Evolutionary conservation across 2,797 vertebrate genomes (phyloP), one percentile per base, ranked within the genome.

Genomic region (Anomalospiza imberbis): DNA sequence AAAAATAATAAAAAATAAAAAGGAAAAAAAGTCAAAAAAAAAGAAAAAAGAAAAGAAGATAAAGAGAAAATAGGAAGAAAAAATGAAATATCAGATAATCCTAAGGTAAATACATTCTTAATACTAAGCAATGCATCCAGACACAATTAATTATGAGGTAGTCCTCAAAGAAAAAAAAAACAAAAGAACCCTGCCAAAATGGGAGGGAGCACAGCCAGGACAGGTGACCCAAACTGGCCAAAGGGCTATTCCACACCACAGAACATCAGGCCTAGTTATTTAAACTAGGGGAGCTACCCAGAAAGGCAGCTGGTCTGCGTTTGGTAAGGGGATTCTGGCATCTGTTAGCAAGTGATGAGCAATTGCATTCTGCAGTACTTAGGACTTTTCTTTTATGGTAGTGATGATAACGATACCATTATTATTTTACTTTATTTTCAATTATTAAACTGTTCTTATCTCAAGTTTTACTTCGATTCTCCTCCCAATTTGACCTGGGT

Each of bases 1-100:
- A 3, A 26, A 7, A 32, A 28, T 12, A 16, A 12, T 4, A 2
- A 3, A 2, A 19, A 21, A n/a, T n/a, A n/a, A n/a, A 32, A 32
- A 24, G 4, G 3, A 18, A 10, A 10, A 13, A 51, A 34, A 47
- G n/a, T n/a, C n/a, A n/a, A n/a, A n/a, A 40, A 29, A 62, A 50
- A 32, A 6, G 1, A 8, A 19, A 62, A 8, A 14, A 13, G 1
- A 42, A 34, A 25, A 42, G 1, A 62, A 15, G 4, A 58, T 13
- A 50, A 29, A n/a, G 9, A 21, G 7, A 66, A 40, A 17, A 44
- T 29, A 6, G 29, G 3, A 2, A 11, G n/a, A n/a, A 10, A 17
- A 61, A 21, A 7, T 26, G 16, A 47, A 74, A 45, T 1, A 53
- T 7, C 6, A 2, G 12, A 7, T 51, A 4, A 31, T 40, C 3